Evolutionary conservation across 2,113 vertebrate genomes (phyloP).

Genomic region (Proteles cristata): DNA sequence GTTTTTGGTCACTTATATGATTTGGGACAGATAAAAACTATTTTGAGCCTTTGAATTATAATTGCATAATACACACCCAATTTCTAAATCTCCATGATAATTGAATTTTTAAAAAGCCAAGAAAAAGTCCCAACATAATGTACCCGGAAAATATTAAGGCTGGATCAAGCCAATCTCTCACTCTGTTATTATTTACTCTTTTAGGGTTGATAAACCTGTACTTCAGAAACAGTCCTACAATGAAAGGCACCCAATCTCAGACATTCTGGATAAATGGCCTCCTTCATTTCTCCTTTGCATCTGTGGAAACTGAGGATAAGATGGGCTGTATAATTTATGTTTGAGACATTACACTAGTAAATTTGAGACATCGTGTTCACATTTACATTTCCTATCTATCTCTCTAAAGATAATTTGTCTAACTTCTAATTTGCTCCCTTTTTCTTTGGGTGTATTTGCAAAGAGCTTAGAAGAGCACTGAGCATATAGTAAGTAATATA

Average conservation of each 20-base stretch:
- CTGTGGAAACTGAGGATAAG: neutral
- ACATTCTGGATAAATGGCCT: neutral
- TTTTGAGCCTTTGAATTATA: neutral
- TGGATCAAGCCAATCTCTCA: neutral
- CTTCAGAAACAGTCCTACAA: neutral
- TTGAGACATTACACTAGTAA: neutral
- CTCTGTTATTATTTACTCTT: neutral
- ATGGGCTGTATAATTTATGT: no score
- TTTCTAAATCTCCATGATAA: conserved; percentile 42
- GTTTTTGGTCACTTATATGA: neutral
- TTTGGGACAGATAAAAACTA: neutral
- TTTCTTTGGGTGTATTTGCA: neutral
- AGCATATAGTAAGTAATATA: neutral
- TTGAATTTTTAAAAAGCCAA: neutral
- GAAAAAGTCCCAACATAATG: neutral
- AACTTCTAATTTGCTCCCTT: neutral
- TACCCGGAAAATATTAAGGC: conserved; percentile 1
- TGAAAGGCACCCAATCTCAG: neutral
- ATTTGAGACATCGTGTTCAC: neutral
- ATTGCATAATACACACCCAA: neutral
- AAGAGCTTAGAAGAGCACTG: neutral
- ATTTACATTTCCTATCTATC: neutral
- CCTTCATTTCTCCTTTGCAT: neutral
- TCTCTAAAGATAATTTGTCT: neutral
- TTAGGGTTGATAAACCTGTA: neutral